Conservation (phyloP, 2,888 invertebrate genomes). For the Drosophila pegasa region DNA sequence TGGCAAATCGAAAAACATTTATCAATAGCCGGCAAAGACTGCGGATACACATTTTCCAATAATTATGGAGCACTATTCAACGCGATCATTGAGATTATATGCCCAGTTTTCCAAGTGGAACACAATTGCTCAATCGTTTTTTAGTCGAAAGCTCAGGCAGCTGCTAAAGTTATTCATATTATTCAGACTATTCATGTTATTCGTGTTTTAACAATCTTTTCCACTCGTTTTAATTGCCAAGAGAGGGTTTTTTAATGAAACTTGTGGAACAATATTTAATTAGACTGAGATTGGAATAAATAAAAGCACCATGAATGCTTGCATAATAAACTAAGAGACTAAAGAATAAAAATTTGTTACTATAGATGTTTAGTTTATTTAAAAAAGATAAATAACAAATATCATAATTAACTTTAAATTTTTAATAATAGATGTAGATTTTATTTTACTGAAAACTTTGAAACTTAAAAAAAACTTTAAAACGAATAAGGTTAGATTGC, state of each 20-base stretch:
- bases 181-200: conserved; percentile 32
- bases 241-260: neutral
- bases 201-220: conserved; percentile 9
- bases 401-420: no score
- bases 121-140: conserved; percentile 39
- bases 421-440: no score
- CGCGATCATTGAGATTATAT: conserved; percentile 30
- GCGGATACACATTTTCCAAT: conserved; percentile 49
- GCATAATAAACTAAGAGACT: neutral
- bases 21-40: conserved; percentile 25
- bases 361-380: neutral
- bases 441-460: no score
- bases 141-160: conserved; percentile 7
- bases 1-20: conserved; percentile 45
- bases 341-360: neutral
- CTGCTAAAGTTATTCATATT: conserved; percentile 33
- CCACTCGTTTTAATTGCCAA: conserved; percentile 2
- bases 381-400: no score
- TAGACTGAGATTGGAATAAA: neutral
- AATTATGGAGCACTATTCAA: conserved; percentile 30
- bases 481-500: no score
- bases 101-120: conserved; percentile 33
- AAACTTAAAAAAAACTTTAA: no score
- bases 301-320: neutral
- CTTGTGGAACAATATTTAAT: conserved; percentile 9